Evolutionary conservation across 2,888 invertebrate genomes (phyloP).

Genomic region (Protophormia terraenovae): DNA sequence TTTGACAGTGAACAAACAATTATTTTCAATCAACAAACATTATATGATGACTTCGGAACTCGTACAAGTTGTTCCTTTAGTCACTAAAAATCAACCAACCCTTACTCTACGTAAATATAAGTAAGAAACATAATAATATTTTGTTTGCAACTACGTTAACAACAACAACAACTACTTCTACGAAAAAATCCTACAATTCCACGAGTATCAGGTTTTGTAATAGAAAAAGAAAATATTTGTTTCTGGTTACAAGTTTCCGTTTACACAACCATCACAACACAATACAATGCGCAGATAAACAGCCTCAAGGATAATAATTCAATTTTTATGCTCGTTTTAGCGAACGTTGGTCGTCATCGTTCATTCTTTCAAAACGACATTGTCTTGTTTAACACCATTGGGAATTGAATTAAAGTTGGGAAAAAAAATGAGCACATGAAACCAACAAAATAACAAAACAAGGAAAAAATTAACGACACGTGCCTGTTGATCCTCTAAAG

Average conservation of each 20-base stretch:
- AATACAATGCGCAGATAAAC: constrained; percentile 61
- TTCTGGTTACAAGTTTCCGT: constrained; percentile 74
- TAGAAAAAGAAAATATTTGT: constrained; percentile 78
- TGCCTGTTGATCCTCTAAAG: constrained; percentile 72
- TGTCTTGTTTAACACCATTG: constrained; percentile 69
- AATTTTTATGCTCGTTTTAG: constrained; percentile 79
- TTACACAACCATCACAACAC: constrained; percentile 45
- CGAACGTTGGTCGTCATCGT: constrained; percentile 60
- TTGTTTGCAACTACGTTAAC: background rate
- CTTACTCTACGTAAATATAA: background rate
- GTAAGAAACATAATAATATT: constrained; percentile 1
- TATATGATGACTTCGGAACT: constrained; percentile 32
- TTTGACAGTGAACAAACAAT: constrained; percentile 77
- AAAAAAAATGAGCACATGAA: constrained; percentile 14
- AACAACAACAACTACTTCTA: constrained; percentile 14
- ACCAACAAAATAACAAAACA: constrained; percentile 33
- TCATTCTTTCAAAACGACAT: constrained; percentile 37
- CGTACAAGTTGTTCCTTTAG: background rate
- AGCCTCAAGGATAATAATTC: constrained; percentile 79
- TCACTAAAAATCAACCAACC: constrained; percentile 26
- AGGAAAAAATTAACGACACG: constrained; percentile 70
- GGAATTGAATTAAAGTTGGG: constrained; percentile 69
- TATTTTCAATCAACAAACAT: constrained; percentile 70
- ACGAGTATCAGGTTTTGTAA: constrained; percentile 72
- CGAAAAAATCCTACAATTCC: background rate